Conservation (phyloP, 64 coral and sea anemone genomes). For the Montipora sp. region DNA sequence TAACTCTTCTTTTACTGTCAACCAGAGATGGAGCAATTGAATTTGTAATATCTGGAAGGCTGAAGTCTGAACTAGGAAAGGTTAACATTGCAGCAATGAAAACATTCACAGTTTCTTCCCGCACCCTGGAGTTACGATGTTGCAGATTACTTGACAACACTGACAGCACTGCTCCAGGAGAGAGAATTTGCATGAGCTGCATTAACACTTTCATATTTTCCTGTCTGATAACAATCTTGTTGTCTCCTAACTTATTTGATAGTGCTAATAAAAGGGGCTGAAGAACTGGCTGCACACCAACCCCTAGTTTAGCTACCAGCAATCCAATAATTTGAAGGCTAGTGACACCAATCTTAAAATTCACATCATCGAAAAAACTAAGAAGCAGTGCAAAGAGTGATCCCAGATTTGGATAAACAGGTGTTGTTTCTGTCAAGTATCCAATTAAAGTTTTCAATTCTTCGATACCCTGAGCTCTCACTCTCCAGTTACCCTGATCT, state of each 20-base stretch:
- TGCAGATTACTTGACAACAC: slow-evolving; percentile 87
- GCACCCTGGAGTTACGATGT: slow-evolving; percentile 94
- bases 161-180: slow-evolving; percentile 78
- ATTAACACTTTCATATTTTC: slow-evolving; percentile 99
- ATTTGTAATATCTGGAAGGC: slow-evolving; percentile 85
- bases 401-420: slow-evolving; percentile 80
- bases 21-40: slow-evolving; percentile 86
- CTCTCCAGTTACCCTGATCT: slow-evolving; percentile 94
- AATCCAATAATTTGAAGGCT: slow-evolving; percentile 94
- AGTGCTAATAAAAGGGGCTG: slow-evolving; percentile 81
- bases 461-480: slow-evolving; percentile 91
- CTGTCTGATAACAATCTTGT: slow-evolving; percentile 99
- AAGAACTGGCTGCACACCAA: slow-evolving; percentile 77
- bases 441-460: slow-evolving; percentile 89
- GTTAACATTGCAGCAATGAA: slow-evolving; percentile 92
- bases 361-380: slow-evolving; percentile 88
- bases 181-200: slow-evolving; percentile 96
- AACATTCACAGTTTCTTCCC: slow-evolving; percentile 97
- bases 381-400: slow-evolving; percentile 83
- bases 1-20: slow-evolving; percentile 89
- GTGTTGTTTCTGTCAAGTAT: slow-evolving; percentile 64
- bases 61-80: slow-evolving; percentile 98
- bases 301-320: slow-evolving; percentile 86
- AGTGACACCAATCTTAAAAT: slow-evolving; percentile 95
- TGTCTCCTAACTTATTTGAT: slow-evolving; percentile 93